A percentile compares a stretch with the other conserved stretches of the same genome.
Evolutionary conservation across 2,797 vertebrate genomes (phyloP).

Genomic region (Eidolon dupreanum): DNA sequence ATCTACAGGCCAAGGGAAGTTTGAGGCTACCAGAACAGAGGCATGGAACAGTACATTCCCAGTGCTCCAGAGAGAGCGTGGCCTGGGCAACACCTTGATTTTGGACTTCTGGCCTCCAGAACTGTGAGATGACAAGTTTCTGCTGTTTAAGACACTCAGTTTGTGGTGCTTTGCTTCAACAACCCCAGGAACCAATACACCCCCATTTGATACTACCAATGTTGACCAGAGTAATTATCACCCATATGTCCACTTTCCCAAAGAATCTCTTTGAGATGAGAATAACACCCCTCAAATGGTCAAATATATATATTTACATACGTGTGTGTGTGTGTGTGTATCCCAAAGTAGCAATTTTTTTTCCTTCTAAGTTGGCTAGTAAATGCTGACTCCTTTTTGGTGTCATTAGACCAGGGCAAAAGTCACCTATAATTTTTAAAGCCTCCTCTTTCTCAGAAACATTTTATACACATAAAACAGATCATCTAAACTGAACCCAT

Average conservation of each 20-base stretch:
- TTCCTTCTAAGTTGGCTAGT: neutral
- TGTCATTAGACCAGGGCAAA: neutral
- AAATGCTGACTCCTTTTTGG: neutral
- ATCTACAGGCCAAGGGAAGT: neutral
- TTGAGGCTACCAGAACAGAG: neutral
- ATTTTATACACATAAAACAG: slow-evolving; percentile 10
- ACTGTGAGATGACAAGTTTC: neutral
- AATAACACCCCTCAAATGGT: neutral
- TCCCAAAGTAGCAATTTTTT: neutral
- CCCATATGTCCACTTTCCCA: neutral
- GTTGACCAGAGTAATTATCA: neutral
- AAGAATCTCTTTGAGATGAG: neutral
- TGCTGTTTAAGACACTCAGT: neutral
- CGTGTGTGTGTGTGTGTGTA: no score
- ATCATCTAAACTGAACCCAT: neutral
- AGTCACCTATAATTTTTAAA: neutral
- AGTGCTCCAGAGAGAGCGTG: neutral
- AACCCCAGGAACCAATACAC: neutral
- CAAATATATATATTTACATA: no score
- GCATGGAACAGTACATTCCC: neutral
- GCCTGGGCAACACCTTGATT: neutral
- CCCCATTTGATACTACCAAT: neutral
- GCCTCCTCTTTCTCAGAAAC: neutral
- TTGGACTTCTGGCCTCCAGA: neutral
- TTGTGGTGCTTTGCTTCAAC: neutral